Evolutionary conservation across 1,140 invertebrate genomes (phyloP).

Genomic region (Leptinotarsa lineolata): DNA sequence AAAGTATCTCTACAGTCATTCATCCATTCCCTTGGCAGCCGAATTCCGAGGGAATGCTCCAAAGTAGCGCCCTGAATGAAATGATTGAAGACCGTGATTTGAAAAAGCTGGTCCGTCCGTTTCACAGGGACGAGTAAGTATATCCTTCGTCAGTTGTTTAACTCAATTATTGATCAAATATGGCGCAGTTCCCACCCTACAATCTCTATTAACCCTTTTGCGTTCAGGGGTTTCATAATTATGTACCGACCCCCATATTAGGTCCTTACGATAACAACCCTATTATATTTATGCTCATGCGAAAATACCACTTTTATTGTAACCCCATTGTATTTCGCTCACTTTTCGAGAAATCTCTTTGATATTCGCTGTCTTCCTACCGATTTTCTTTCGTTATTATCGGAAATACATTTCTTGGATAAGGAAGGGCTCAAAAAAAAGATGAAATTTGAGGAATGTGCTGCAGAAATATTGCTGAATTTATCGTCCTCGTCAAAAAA

Average conservation of each 20-base stretch:
- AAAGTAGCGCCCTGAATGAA: constrained; percentile 19
- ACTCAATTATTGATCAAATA: constrained; percentile 59
- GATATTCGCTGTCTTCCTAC: constrained; percentile 40
- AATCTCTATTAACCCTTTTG: constrained; percentile 46
- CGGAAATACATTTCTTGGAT: too few species aligned
- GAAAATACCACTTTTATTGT: constrained; percentile 53
- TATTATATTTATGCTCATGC: constrained; percentile 52
- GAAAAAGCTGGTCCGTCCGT: constrained; percentile 31
- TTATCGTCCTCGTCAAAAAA: too few species aligned
- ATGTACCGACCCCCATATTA: constrained; percentile 55
- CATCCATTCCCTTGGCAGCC: too few species aligned
- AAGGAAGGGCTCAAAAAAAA: too few species aligned
- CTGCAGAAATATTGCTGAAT: too few species aligned
- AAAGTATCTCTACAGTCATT: too few species aligned
- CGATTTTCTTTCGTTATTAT: constrained; percentile 32
- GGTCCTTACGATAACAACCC: constrained; percentile 51
- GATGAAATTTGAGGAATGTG: too few species aligned
- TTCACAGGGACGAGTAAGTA: constrained; percentile 48
- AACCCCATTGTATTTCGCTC: constrained; percentile 39
- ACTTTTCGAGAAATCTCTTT: constrained; percentile 46
- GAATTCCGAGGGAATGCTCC: too few species aligned
- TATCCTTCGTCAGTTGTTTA: constrained; percentile 56
- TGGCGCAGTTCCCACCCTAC: constrained; percentile 55
- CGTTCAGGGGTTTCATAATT: constrained; percentile 54
- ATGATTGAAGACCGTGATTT: constrained; percentile 41